Conservation (phyloP, 2,113 vertebrate species). For the Paracanthobrama guichenoti region DNA sequence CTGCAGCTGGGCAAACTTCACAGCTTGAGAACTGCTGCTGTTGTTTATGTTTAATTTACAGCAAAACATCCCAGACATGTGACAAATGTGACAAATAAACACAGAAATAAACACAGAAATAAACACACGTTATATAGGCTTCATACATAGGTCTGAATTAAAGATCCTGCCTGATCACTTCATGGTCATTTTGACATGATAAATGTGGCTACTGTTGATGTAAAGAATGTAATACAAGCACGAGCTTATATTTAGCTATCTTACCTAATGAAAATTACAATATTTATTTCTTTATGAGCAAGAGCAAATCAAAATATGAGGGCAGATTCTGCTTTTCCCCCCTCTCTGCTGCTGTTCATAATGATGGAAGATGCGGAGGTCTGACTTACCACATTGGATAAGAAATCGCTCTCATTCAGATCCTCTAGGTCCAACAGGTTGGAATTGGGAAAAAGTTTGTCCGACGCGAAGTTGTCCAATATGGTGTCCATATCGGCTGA, state of each 20-base stretch:
- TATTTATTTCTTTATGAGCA: not conserved
- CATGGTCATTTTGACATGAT: not conserved
- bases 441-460: constrained; percentile 83
- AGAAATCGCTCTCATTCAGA: constrained; percentile 84
- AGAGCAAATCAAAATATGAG: not conserved
- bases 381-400: constrained; percentile 82
- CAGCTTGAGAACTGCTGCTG: constrained; percentile 35
- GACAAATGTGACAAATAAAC: constrained; percentile 37
- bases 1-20: constrained; percentile 57
- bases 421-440: constrained; percentile 85
- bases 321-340: no score
- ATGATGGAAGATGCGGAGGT: not conserved
- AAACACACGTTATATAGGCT: not conserved
- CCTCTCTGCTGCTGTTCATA: not conserved
- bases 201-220: not conserved
- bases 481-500: constrained; percentile 78
- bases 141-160: not conserved
- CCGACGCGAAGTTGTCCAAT: constrained; percentile 81
- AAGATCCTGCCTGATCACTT: no score
- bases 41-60: constrained; percentile 46
- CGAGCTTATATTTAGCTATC: not conserved
- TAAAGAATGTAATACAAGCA: not conserved
- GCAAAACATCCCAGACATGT: constrained; percentile 23
- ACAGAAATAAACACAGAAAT: no score
- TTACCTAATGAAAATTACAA: not conserved